These are phyloP conservation scores for Ophiothrix spiculata DNA, from an alignment of 35 echinoderm and acorn worm genomes.

Conservation along the genomic window DNA sequence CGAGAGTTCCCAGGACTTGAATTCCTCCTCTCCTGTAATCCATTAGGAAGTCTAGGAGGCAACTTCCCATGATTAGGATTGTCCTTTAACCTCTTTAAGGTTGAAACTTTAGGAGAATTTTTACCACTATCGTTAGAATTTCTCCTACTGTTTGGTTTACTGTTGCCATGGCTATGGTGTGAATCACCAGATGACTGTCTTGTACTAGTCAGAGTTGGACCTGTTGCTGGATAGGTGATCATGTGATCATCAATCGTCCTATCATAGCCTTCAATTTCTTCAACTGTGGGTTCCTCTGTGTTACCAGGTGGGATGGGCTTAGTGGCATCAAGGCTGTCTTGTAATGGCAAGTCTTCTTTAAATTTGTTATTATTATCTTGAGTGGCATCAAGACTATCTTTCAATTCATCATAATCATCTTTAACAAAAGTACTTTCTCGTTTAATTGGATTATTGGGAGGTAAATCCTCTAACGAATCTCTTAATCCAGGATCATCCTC, in stretches of 20 bases:
- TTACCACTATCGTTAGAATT: slow-evolving; percentile 4
- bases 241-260: neutral
- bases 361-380: neutral
- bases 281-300: no score
- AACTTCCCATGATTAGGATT: neutral
- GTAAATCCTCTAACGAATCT: slow-evolving; percentile 24
- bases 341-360: neutral
- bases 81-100: neutral
- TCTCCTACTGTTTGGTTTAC: slow-evolving; percentile 6
- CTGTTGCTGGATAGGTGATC: neutral
- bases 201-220: neutral
- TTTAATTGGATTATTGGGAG: neutral
- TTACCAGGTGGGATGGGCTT: no score
- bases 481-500: neutral
- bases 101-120: slow-evolving; percentile 9
- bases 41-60: slow-evolving; percentile 2
- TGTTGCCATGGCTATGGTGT: neutral
- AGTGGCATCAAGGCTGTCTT: neutral
- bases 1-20: neutral
- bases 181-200: neutral
- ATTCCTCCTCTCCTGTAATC: neutral
- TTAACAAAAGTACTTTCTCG: neutral
- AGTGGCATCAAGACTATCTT: neutral
- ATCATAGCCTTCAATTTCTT: neutral
- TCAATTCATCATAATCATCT: neutral